Evolutionary conservation across 1,140 invertebrate species (phyloP).

Genomic region (Drosophila repletoides): DNA sequence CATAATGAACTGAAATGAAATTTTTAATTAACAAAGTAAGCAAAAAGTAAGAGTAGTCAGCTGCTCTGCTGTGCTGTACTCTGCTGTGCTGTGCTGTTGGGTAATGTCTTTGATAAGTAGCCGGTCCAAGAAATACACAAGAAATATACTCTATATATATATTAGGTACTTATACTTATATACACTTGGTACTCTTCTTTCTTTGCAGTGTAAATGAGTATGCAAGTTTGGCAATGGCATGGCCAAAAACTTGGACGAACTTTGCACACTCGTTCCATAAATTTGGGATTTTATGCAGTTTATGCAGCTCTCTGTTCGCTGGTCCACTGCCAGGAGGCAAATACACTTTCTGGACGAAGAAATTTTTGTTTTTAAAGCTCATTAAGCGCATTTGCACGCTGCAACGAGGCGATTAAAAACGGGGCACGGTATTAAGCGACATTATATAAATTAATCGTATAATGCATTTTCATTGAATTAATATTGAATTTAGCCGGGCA

Average conservation of each 20-base stretch:
- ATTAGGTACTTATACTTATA: background rate
- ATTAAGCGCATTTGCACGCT: conserved; percentile 59
- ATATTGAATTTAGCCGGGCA: conserved; percentile 66
- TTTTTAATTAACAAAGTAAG: conserved; percentile 48
- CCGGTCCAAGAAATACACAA: background rate
- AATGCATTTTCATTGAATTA: conserved; percentile 71
- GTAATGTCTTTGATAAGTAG: conserved; percentile 38
- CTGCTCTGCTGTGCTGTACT: background rate
- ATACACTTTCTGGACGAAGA: background rate
- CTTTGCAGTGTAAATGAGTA: no score
- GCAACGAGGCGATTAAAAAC: conserved; percentile 50
- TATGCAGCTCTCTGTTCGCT: conserved; percentile 5
- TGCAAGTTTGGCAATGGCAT: background rate
- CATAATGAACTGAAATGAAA: conserved; percentile 30
- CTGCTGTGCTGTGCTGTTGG: conserved; percentile 13
- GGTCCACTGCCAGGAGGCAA: background rate
- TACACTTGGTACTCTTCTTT: no score
- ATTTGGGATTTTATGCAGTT: conserved; percentile 21
- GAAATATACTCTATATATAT: conserved; percentile 1
- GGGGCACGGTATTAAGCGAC: conserved; percentile 22
- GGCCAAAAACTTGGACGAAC: conserved; percentile 16
- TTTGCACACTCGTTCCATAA: background rate
- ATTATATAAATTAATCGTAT: conserved; percentile 63
- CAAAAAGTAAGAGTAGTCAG: conserved; percentile 15
- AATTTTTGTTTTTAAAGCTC: conserved; percentile 53